Conservation (phyloP, 2,888 invertebrate genomes). For the Rhagonycha lutea region DNA sequence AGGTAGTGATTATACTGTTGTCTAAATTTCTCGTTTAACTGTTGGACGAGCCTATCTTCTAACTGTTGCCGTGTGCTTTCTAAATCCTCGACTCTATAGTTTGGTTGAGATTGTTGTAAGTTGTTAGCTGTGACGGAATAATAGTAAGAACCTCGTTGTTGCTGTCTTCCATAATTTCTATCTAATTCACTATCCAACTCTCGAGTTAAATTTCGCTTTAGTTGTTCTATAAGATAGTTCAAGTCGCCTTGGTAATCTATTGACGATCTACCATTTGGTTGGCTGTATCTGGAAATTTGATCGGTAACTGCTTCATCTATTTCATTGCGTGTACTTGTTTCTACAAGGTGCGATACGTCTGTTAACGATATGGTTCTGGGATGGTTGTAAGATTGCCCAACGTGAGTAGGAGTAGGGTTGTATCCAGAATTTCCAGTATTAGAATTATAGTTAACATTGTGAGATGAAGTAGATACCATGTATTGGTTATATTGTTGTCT, state of each 20-base stretch:
- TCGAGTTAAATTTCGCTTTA: constrained; percentile 46
- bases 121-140: constrained; percentile 34
- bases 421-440: neutral
- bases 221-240: constrained; percentile 43
- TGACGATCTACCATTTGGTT: neutral
- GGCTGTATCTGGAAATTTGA: constrained; percentile 37
- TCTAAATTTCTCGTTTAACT: constrained; percentile 35
- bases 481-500: constrained; percentile 31
- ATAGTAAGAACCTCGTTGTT: constrained; percentile 42
- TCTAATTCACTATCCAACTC: constrained; percentile 45
- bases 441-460: neutral
- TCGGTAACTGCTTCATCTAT: constrained; percentile 44
- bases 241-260: constrained; percentile 42
- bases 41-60: constrained; percentile 46
- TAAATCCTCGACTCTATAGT: constrained; percentile 47
- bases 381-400: neutral
- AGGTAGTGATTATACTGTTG: constrained; percentile 30
- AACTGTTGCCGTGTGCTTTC: constrained; percentile 46
- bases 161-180: constrained; percentile 47
- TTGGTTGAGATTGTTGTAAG: constrained; percentile 41
- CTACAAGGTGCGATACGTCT: constrained; percentile 45
- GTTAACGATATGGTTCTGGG: constrained; percentile 37
- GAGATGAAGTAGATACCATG: neutral
- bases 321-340: constrained; percentile 43
- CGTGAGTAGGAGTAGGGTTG: constrained; percentile 4